A percentile compares a stretch with the other conserved stretches of the same genome.
These are phyloP conservation scores for Penaeus indicus DNA, from an alignment of 1,140 invertebrate genomes.

Conservation along the genomic window DNA sequence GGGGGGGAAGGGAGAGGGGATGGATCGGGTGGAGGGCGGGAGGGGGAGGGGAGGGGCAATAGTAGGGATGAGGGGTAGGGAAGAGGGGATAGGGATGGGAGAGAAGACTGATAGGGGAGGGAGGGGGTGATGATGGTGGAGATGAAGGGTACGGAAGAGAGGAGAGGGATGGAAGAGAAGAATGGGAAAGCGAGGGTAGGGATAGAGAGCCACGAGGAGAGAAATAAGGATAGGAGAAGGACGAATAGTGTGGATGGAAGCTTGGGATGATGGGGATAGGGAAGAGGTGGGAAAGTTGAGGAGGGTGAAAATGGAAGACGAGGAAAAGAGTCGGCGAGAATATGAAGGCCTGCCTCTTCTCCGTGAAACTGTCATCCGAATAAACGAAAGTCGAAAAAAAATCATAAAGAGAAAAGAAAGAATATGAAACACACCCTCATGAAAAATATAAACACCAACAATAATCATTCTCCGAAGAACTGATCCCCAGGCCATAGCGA, in stretches of 20 bases:
- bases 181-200: background rate
- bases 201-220: background rate
- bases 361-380: too few relatives aligned
- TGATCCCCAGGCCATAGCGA: too few relatives aligned
- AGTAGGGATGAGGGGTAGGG: background rate
- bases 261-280: background rate
- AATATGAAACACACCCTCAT: too few relatives aligned
- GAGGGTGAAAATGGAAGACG: too few relatives aligned
- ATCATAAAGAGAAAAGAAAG: too few relatives aligned
- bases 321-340: too few relatives aligned
- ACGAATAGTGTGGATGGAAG: background rate
- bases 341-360: too few relatives aligned
- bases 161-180: slow-evolving; percentile 4
- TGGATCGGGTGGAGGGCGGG: background rate
- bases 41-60: background rate
- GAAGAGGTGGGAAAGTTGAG: background rate
- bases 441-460: too few relatives aligned
- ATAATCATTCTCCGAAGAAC: too few relatives aligned
- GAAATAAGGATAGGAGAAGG: background rate
- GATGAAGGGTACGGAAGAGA: background rate
- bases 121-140: background rate
- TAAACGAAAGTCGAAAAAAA: too few relatives aligned
- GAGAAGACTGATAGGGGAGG: background rate
- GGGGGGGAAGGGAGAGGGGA: background rate
- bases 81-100: background rate